Base-by-base conservation (phyloP, 2,797 vertebrate species). In the Tokudaia muenninki region DNA sequence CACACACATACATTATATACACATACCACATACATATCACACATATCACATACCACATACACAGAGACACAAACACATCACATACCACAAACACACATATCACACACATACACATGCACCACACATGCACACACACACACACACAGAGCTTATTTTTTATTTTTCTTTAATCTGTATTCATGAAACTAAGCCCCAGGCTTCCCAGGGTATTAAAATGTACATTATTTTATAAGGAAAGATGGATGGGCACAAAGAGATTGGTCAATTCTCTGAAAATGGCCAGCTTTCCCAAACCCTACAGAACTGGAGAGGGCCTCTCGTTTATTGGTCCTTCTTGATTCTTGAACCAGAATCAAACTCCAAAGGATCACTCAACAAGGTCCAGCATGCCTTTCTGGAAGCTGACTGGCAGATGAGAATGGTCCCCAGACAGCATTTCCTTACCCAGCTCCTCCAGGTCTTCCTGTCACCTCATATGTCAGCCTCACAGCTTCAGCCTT, bases 181-280 rank as follows among this genome's bases (percentile, higher is more conserved):
- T 88, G 70, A 96, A 95, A 93, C 2, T 90, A 94, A 87, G 52
- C 31, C n/a, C 6, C 14, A 92, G 21, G 31, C 4, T 13, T 74
- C 34, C 5, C 14, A n/a, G 1, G 1, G 3, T 82, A 47, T 74
- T 14, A 0, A 0, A 79, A 13, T 75, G 6, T 37, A 84, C 6
- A 63, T 9, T 7, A 65, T 12, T 81, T 92, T 70, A 93, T 21
- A 86, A 92, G 17, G 44, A 4, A 87, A 95, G 37, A 72, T 19
- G 41, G 37, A 14, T 50, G 70, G 1, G 63, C 9, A 79, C 14
- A 41, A 24, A 95, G 1, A 90, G 47, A 70, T 3, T 47, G n/a
- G 31, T 70, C 31, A 29, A 34, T 47, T 90, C 12, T 92, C n/a
- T 90, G 63, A 57, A 79, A 79, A 89, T n/a, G 10, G 4, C 13